Evolutionary conservation across 2,797 vertebrate species (phyloP).

Genomic region (Discoglossus pictus): DNA sequence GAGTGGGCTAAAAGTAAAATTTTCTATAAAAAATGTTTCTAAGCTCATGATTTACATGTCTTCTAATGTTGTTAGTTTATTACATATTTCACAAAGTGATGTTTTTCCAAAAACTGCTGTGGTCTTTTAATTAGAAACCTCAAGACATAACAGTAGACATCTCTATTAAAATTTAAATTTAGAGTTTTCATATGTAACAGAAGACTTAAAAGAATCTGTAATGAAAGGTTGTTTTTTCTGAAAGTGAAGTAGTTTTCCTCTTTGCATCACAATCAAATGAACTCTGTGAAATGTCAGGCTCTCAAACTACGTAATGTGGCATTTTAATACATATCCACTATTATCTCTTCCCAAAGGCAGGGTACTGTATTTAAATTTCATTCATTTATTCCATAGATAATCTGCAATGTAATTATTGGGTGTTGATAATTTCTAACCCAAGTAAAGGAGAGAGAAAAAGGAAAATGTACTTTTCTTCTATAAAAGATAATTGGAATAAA

Average conservation of each 20-base stretch:
- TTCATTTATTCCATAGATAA: conserved; percentile 32
- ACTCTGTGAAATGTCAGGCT: conserved; percentile 27
- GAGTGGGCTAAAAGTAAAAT: too few species aligned
- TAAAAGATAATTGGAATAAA: too few species aligned
- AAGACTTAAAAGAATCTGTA: conserved; percentile 6
- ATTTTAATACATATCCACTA: conserved; percentile 25
- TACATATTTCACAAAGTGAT: too few species aligned
- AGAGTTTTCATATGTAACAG: background rate
- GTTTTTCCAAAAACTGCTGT: too few species aligned
- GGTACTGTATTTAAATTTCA: conserved; percentile 13
- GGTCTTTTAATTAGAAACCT: too few species aligned
- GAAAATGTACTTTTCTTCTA: too few species aligned
- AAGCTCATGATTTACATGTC: too few species aligned
- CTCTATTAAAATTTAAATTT: too few species aligned
- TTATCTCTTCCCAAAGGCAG: conserved; percentile 12
- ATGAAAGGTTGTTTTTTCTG: conserved; percentile 26
- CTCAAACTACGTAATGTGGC: conserved; percentile 30
- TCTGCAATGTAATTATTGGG: conserved; percentile 8
- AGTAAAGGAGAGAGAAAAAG: background rate
- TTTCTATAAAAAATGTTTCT: too few species aligned
- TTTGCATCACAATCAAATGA: conserved; percentile 16
- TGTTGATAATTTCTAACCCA: conserved; percentile 1
- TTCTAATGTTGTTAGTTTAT: too few species aligned
- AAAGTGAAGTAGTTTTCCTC: conserved; percentile 10
- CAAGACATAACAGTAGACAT: too few species aligned